Conservation (phyloP, 1,140 invertebrate genomes). For the Macrobrachium nipponense region DNA sequence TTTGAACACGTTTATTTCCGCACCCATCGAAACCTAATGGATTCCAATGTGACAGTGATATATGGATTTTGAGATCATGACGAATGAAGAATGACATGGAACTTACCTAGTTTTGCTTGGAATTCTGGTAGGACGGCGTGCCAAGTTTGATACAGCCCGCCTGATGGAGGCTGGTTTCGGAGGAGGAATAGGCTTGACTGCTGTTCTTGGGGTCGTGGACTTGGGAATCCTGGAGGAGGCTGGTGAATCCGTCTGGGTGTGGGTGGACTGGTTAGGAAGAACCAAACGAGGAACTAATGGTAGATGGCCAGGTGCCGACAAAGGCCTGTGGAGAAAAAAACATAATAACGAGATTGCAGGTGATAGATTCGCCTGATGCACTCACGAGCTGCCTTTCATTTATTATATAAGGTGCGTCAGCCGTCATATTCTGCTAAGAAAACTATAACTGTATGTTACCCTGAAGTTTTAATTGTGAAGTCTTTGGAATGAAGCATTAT, state of each 20-base stretch:
- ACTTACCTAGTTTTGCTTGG: conserved; percentile 45
- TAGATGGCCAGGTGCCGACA: conserved; percentile 56
- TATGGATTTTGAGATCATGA: background rate
- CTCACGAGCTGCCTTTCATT: too few species aligned
- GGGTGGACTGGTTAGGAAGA: conserved; percentile 53
- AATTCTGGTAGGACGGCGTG: conserved; percentile 52
- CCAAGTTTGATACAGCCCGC: conserved; percentile 55
- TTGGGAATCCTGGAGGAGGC: conserved; percentile 23
- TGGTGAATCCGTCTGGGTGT: conserved; percentile 51
- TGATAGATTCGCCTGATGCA: background rate
- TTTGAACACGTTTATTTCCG: too few species aligned
- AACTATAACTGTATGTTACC: too few species aligned
- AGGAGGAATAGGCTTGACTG: conserved; percentile 59
- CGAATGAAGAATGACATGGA: too few species aligned
- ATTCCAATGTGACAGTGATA: too few species aligned
- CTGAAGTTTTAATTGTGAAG: too few species aligned
- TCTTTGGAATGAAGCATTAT: too few species aligned
- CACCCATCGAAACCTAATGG: too few species aligned
- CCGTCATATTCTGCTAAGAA: too few species aligned
- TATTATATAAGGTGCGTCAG: too few species aligned
- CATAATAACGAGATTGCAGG: conserved; percentile 16
- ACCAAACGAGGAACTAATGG: conserved; percentile 56
- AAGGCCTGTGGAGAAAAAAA: conserved; percentile 35
- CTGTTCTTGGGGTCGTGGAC: conserved; percentile 31
- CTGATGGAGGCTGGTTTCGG: conserved; percentile 63